These are phyloP conservation scores for Lepilemur septentrionalis DNA, from an alignment of 2,797 vertebrate genomes.

Conservation along the genomic window DNA sequence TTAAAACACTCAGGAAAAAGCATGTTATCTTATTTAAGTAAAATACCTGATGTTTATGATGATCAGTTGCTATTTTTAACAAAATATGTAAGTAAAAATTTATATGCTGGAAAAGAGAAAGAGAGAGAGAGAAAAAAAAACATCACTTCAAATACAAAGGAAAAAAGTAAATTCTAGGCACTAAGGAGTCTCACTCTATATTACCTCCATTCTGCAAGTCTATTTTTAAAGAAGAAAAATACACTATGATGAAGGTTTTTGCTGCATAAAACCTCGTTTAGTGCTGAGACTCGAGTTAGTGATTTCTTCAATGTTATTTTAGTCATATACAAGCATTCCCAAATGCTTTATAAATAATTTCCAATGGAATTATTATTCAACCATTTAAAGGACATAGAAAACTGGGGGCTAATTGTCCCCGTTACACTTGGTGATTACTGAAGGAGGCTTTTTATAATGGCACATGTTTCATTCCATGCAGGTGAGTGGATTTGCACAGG, in stretches of 20 bases:
- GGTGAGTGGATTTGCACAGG: not conserved
- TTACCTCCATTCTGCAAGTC: not conserved
- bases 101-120: not conserved
- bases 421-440: no score
- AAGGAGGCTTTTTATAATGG: not conserved
- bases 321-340: not conserved
- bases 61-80: not conserved
- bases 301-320: not conserved
- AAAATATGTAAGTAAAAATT: not conserved
- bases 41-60: not conserved
- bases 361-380: not conserved
- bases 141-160: slow-evolving; percentile 3
- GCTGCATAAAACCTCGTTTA: not conserved
- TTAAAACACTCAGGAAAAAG: not conserved
- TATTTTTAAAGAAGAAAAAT: slow-evolving; percentile 33
- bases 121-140: not conserved
- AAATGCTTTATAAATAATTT: not conserved
- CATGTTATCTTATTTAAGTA: not conserved
- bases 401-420: not conserved
- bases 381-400: not conserved
- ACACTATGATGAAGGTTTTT: not conserved
- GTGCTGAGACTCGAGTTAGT: not conserved
- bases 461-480: rapidly evolving
- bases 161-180: not conserved
- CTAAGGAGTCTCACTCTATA: not conserved